phyloP scores from a whole-genome alignment of 2,888 invertebrate species.

The Agrochola lota region DNA sequence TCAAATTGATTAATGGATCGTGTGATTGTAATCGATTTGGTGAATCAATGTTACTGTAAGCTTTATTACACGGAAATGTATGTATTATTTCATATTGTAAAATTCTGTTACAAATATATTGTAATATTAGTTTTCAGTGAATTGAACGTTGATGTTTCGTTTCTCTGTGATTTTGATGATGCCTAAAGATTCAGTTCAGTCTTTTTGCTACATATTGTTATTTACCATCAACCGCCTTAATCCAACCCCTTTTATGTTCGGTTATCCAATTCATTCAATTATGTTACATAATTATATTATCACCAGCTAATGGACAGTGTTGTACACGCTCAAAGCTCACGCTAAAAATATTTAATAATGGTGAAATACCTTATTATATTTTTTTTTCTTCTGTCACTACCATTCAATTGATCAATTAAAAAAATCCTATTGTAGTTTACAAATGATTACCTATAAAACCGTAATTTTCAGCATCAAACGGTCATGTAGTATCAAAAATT shows the following conservation, averaged over 20 bases:
- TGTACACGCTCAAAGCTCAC: not conserved
- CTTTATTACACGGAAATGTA: slow-evolving; percentile 68
- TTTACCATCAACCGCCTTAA: not conserved
- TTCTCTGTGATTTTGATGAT: slow-evolving; percentile 69
- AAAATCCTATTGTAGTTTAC: not conserved
- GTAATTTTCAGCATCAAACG: not conserved
- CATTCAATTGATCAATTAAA: not conserved
- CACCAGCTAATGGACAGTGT: not conserved
- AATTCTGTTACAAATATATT: slow-evolving; percentile 60
- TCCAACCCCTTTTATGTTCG: not conserved
- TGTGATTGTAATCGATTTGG: slow-evolving; percentile 57
- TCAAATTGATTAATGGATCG: slow-evolving; percentile 54
- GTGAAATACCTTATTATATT: not conserved
- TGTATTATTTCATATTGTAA: slow-evolving; percentile 62
- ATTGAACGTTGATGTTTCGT: slow-evolving; percentile 66
- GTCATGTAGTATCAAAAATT: slow-evolving; percentile 52
- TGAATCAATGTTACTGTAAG: slow-evolving; percentile 65
- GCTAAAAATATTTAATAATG: too few relatives aligned
- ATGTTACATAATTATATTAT: not conserved
- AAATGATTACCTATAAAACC: not conserved
- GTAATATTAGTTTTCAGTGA: slow-evolving; percentile 65
- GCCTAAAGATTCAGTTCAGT: slow-evolving; percentile 61
- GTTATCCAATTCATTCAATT: not conserved
- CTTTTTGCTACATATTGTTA: slow-evolving; percentile 51
- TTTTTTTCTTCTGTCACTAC: not conserved